Evolutionary conservation across 2,888 invertebrate species (phyloP), one percentile per base, ranked within the genome.

Genomic region (Tenthredo livida): DNA sequence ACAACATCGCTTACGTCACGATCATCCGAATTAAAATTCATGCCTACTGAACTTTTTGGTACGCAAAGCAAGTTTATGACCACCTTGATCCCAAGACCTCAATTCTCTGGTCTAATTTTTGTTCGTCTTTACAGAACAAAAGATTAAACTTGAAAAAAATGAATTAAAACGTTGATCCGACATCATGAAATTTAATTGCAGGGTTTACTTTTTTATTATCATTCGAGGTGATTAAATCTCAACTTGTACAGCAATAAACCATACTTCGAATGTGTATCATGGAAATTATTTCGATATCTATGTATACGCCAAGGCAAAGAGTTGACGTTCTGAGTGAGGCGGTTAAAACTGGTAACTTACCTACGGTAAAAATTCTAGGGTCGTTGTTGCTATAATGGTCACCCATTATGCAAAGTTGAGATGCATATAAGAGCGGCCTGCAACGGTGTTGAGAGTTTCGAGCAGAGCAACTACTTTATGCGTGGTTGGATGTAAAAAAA

Each of bases 351-450:
- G 17, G 29, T 25, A 61, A 61, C 61, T 61, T 61, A 25, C 78
- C 21, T 33, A 54, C 33, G 78, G 37, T 78, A 10, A 78, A 58
- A 80, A 40, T 61, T 80, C 25, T 80, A 61, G 80, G 80, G 80
- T 21, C 61, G 21, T 80, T 25, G 9, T 61, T 77, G 33, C 29
- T 61, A 5, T 61, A 80, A 80, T 80, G 80, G 58, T 58, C 61
- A 61, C 17, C 40, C 4, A 80, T 80, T 61, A 80, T 80, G 80
- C 80, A 80, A 80, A 80, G 80, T 58, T 80, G 37, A 40, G 80
- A 58, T 61, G 50, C 37, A 40, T 61, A 80, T 61, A 80, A 61
- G 40, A 80, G 61, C 61, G 12, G 37, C 80, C 21, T n/a, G 25
- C 61, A 10, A 40, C 54, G 17, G 33, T 54, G 77, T 54, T 61